Base-by-base conservation (phyloP, 2,113 vertebrate species). In the Calidris pugnax region DNA sequence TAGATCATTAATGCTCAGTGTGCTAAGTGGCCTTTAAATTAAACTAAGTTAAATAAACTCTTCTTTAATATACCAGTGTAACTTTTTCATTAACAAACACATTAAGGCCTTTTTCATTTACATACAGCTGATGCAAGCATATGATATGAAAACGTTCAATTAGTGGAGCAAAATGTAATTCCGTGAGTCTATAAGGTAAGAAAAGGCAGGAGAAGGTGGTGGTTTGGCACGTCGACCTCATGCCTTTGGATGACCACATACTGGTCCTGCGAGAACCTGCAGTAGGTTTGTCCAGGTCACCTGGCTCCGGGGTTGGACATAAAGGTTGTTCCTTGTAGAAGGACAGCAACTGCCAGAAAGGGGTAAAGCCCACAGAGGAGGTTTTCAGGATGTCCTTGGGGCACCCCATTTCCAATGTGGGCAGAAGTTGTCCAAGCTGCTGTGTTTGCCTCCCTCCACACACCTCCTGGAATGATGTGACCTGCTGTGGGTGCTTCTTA, bases 11-110 rank as follows among this genome's bases (percentile, higher is more conserved):
- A 96, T 90, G 78, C 47, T 95, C 78, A 78, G 84, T 33, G 80
- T 85, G 56, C 87, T 95, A 97, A 97, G 35, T 86, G 86, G 84
- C 90, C 88, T 96, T 96, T 96, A 96, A 96, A 97, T 97, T 94
- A 95, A 95, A 96, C 63, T 28, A 93, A 96, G 90, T 96, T 96
- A 97, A 97, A 96, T 94, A 96, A 97, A 97, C 86, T 95, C 90
- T 95, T 95, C 66, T 95, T 87, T 85, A 93, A 96, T 92, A 84
- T 85, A 85, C 43, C 87, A 86, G 53, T 76, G 55, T 93, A 92
- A 95, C 91, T 93, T 97, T 93, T 97, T 88, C 93, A 95, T 97
- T 96, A 97, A 96, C 84, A 95, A 95, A 94, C 75, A 90, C 71
- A 95, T 97, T 96, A 95, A 86, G 45, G 68, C 47, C 12, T 57